Base-by-base conservation (phyloP, 1,140 invertebrate species). In the Leptestheria dahalacensis region DNA sequence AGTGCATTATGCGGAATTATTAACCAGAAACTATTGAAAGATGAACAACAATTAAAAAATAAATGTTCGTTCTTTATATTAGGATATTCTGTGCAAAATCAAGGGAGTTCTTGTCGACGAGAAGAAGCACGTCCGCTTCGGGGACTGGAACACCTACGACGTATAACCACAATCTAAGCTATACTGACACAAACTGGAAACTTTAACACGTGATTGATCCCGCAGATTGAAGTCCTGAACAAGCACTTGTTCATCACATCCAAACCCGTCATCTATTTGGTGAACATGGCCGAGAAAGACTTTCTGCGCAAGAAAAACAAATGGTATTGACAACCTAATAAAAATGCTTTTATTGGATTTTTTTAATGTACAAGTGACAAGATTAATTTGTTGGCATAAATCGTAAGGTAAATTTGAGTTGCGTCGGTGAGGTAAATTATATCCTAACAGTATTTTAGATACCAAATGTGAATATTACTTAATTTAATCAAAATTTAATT, bases 231-330 rank as follows among this genome's bases (percentile, higher is more conserved):
- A 75, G 75, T 93, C 21, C 75, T 99, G 46, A 99, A 99, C 71
- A 94, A 93, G 73, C 86, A 98, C 73, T 75, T 98, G 58, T 95
- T 99, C 69, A 74, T 99, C 21, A 99, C 96, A n/a, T 88, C 94
- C 0, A 99, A 99, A 72, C 97, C 97, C 4, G 87, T 91, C 49
- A 87, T 99, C 67, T 99, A 99, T 73, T 75, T 99, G 56, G 86
- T 99, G 0, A 99, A 99, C 75, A 77, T 99, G 47, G 91, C 94
- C 0, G 94, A 98, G 72, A 96, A 94, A 72, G 96, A 99, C 74
- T 99, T 94, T 71, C 95, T 96, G 66, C 83, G 92, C 65, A 98
- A 97, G 76, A 99, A 98, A 75, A 97, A 97, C 71, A 97, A 97
- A 79, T 97, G 92, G 92, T 91, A 73, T 12, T 2, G 10, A 23